Base-by-base conservation (phyloP, 2,888 invertebrate species). In the Lobophora halterata region DNA sequence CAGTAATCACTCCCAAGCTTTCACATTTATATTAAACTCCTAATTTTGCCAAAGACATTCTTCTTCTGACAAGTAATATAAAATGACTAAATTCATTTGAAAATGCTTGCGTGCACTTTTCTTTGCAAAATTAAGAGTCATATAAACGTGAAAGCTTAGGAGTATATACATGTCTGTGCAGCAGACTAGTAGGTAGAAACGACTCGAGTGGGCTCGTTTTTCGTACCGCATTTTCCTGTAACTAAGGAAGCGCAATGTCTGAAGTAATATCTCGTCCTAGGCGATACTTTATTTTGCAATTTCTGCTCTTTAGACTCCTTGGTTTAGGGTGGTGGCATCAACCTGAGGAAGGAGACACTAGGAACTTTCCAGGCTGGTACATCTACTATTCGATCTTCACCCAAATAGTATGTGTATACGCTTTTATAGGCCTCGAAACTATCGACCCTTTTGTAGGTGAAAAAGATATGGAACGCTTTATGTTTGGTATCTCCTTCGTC, bases 281-380 rank as follows among this genome's bases (percentile, higher is more conserved):
- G 12, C 68, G 71, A 10, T 86, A 80, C 49, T 87, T 87, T 49
- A 58, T 58, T 8, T 52, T 78, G 14, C 86, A 87, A 48, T 87
- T 62, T 41, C 39, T 51, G n/a, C 58, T 87, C 10, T 47, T 87
- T 2, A 67, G 87, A 31, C 71, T 77, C 30, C 58, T 86, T 2
- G 86, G 86, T 0, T 49, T 87, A 1, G 87, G 87, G 10, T 86
- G 86, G 87, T 87, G 86, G 86, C 87, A 87, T 48, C 73, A 79
- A 30, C 85, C 87, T 0, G 82, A 86, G 36, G 75, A 85, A 60
- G 57, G 40, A 1, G 65, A 81, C 7, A 74, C 65, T 0, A 57
- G 57, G 2, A 87, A 87, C 47, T 86, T 86, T 43, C 71, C 71
- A 1, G 75, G 79, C 21, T 70, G 65, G 57, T 87, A 87, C 37